These are phyloP conservation scores for Camelus bactrianus DNA, from an alignment of 2,113 vertebrate species.

Conservation along the genomic window DNA sequence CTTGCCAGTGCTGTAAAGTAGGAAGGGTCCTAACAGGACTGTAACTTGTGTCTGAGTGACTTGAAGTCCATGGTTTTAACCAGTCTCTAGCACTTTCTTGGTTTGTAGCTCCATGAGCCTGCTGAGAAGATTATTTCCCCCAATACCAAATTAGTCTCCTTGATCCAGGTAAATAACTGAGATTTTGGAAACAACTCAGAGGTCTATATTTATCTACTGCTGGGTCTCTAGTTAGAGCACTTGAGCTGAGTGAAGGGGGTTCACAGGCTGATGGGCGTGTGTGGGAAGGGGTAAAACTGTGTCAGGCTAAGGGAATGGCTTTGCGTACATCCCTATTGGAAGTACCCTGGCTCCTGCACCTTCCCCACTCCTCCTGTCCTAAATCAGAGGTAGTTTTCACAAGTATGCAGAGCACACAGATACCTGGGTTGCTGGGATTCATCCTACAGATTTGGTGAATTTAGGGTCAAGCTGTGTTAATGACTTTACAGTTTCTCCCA, in stretches of 20 bases:
- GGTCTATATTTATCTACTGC: neutral
- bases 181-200: neutral
- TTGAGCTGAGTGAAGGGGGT: neutral
- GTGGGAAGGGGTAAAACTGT: accelerated
- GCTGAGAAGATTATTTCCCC: slow-evolving; percentile 19
- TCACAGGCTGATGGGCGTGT: neutral
- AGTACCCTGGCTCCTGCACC: neutral
- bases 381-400: neutral
- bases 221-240: neutral
- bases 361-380: neutral
- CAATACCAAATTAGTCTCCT: neutral
- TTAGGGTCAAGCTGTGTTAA: neutral
- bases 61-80: neutral
- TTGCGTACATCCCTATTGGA: neutral
- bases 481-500: neutral
- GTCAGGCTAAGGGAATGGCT: neutral
- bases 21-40: neutral
- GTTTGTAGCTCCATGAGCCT: neutral
- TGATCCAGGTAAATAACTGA: neutral
- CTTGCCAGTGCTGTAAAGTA: neutral
- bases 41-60: neutral
- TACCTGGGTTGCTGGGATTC: neutral
- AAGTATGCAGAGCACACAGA: no score
- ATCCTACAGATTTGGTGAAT: neutral
- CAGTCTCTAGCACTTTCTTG: neutral